Percentiles rank a stretch among this genome's conserved stretches.
Conservation (phyloP, 2,113 vertebrate species). For the Peromyscus polionotus region DNA sequence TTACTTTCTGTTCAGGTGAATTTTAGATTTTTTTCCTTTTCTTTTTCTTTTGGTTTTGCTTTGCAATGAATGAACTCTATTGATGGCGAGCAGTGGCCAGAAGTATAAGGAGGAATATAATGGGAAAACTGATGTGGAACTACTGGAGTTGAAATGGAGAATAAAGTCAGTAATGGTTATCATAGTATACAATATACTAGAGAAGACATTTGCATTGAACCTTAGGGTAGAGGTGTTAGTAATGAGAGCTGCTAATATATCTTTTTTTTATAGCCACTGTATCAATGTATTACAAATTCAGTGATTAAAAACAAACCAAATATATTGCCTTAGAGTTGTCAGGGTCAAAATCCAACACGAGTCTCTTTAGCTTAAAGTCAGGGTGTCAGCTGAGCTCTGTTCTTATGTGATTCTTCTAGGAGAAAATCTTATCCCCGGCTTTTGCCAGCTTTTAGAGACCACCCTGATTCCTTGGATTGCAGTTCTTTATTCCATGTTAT, state of each 20-base stretch:
- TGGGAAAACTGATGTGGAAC: neutral
- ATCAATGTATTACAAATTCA: neutral
- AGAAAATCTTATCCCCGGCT: neutral
- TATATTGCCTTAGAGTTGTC: neutral
- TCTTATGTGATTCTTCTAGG: neutral
- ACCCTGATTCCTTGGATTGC: neutral
- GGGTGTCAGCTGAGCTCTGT: neutral
- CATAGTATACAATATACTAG: neutral
- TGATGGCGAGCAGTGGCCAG: neutral
- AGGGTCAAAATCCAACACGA: neutral
- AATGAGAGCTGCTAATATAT: neutral
- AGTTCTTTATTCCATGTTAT: neutral
- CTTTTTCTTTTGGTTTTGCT: conserved; percentile 42
- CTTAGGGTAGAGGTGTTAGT: conserved; percentile 13
- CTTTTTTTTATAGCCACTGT: neutral
- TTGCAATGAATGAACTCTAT: neutral
- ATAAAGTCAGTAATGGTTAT: neutral
- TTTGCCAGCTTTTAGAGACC: neutral
- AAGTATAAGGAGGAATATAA: neutral
- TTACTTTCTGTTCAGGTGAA: conserved; percentile 55
- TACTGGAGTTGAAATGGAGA: neutral
- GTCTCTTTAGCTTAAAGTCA: neutral
- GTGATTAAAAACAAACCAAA: neutral
- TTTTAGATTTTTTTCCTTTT: neutral
- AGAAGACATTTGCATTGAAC: neutral